Evolutionary conservation across 2,113 vertebrate species (phyloP).

Genomic region (Ciconia maguari): DNA sequence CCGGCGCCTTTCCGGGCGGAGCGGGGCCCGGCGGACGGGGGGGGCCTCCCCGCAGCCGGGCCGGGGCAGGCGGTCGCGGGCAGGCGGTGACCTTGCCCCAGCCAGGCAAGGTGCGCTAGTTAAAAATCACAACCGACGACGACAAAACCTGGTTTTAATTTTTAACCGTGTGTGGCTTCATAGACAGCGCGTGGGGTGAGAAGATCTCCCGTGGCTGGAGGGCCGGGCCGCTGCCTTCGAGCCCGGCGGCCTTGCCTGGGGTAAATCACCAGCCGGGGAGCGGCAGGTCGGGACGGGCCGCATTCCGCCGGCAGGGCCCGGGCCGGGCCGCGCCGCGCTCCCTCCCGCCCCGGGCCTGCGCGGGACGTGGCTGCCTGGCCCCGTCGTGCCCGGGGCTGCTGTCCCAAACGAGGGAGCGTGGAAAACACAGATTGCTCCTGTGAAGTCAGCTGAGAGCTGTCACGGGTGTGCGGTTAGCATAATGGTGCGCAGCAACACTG

Average conservation of each 20-base stretch:
- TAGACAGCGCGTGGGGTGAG: not conserved
- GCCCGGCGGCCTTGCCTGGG: not conserved
- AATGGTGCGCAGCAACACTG: fast-evolving
- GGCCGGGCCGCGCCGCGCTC: not conserved
- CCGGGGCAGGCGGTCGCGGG: not conserved
- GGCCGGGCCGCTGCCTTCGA: not conserved
- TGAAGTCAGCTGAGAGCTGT: not conserved
- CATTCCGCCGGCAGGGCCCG: not conserved
- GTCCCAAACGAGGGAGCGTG: not conserved
- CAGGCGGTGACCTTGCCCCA: not conserved
- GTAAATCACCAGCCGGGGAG: not conserved
- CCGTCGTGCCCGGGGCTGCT: not conserved
- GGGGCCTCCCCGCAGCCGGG: too few species aligned
- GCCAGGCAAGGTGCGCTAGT: not conserved
- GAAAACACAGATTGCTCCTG: not conserved
- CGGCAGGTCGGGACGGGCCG: not conserved
- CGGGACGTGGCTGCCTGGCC: not conserved
- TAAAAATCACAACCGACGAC: not conserved
- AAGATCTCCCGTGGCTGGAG: not conserved
- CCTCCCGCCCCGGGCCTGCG: not conserved
- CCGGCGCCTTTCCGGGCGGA: not conserved
- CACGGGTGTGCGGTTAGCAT: fast-evolving
- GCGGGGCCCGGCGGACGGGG: not conserved
- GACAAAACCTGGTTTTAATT: not conserved
- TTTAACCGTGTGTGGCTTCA: not conserved